Base-by-base conservation (phyloP, 2,113 vertebrate genomes). In the Microtus montanus region DNA sequence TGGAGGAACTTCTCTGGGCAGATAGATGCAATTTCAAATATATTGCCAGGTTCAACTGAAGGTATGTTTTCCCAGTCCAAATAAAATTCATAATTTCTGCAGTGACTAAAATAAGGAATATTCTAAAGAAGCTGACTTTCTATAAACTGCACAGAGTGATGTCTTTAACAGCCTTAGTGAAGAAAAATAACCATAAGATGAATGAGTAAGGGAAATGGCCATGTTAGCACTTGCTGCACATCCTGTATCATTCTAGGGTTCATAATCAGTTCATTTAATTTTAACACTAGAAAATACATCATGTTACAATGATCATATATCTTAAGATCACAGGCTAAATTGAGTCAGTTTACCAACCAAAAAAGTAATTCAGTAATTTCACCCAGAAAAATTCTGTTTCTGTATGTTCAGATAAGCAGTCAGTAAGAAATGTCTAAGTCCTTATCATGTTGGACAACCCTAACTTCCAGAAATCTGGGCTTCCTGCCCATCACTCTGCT, bases 401-500 rank as follows among this genome's bases (percentile, higher is more conserved):
- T 20, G 85, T 52, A 80, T 73, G 38, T 82, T 93, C 77, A 90
- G 91, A 93, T 95, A 87, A 91, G 93, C 20, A 91, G 41, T 84
- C 20, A 87, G 63, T 89, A 96, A 87, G 44, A 73, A 92, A 87
- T 47, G 7, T 90, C 20, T 33, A 91, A 87, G 79, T 78, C 91
- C 89, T 95, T 66, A 91, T 95, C 91, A 88, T 89, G 87, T 38
- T 85, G 28, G 64, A 96, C 80, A 66, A 78, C 77, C 58, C 83
- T 66, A 85, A 93, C 84, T 90, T 87, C 41, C 44, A 95, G 87
- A 15, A 94, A 63, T 85, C 93, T 96, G 96, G 94, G 96, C 96
- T 93, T 87, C 66, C 70, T 96, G 95, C 94, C 97, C 74, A 93
- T 77, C 71, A 85, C 92, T 94, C 64, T 97, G 97, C 97, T 97